Conservation (phyloP, 2,888 invertebrate genomes). For the Diachrysia chrysitis region DNA sequence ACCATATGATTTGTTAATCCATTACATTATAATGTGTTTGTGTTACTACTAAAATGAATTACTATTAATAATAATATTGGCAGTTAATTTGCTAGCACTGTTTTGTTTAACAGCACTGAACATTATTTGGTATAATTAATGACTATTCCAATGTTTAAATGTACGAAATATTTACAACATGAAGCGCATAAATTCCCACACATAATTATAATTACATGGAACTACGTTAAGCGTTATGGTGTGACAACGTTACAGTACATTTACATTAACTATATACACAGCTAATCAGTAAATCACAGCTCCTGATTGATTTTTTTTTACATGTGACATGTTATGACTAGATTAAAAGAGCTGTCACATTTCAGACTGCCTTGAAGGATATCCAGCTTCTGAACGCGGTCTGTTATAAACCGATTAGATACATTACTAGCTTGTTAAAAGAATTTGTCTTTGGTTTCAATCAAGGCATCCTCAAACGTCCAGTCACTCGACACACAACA, state of each 20-base stretch:
- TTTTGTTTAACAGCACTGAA: slow-evolving; percentile 32
- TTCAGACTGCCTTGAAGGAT: slow-evolving; percentile 24
- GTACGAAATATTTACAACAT: slow-evolving; percentile 61
- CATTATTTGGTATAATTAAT: slow-evolving; percentile 34
- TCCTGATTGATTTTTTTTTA: slow-evolving; percentile 76
- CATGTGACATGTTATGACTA: slow-evolving; percentile 59
- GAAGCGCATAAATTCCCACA: slow-evolving; percentile 78
- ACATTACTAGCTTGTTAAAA: background rate
- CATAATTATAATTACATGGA: slow-evolving; percentile 32
- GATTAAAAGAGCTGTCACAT: slow-evolving; percentile 33
- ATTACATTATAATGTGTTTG: background rate
- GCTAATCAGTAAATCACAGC: slow-evolving; percentile 86
- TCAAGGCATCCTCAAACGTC: slow-evolving; percentile 27
- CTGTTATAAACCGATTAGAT: background rate
- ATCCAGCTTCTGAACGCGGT: background rate
- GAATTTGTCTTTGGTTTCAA: background rate
- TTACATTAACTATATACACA: slow-evolving; percentile 70
- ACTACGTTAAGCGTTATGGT: slow-evolving; percentile 35
- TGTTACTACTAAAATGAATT: background rate
- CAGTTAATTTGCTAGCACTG: slow-evolving; percentile 8
- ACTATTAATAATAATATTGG: background rate
- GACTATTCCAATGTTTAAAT: slow-evolving; percentile 54
- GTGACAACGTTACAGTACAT: slow-evolving; percentile 55
- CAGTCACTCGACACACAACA: slow-evolving; percentile 25
- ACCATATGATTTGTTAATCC: background rate